Percentiles rank a stretch among this genome's conserved stretches.
These are phyloP conservation scores for Anableps anableps DNA, from an alignment of 2,797 vertebrate genomes.

Conservation along the genomic window DNA sequence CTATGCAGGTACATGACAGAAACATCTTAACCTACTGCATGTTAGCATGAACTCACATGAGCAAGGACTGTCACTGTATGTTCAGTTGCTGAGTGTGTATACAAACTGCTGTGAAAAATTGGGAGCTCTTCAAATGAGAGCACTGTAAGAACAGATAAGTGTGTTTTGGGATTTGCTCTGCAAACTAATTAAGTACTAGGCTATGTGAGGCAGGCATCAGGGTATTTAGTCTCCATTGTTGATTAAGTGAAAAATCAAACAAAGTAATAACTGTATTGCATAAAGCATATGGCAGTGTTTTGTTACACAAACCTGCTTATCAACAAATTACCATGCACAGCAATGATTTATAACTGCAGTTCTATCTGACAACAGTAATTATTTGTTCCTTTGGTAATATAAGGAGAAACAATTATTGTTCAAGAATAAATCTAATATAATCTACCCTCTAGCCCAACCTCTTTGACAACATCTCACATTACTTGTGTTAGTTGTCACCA, in stretches of 20 bases:
- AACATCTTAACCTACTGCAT: constrained; percentile 7
- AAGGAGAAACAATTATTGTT: constrained; percentile 42
- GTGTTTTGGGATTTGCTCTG: constrained; percentile 5
- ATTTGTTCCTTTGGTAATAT: constrained; percentile 26
- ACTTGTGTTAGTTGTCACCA: constrained; percentile 44
- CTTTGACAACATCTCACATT: constrained; percentile 49
- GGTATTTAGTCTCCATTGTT: constrained; percentile 2
- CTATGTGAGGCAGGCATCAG: constrained; percentile 2
- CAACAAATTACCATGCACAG: constrained; percentile 19
- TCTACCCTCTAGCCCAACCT: constrained; percentile 26
- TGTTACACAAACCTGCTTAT: constrained; percentile 10
- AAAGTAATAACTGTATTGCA: background rate
- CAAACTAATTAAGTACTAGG: constrained; percentile 4
- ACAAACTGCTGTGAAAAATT: constrained; percentile 3
- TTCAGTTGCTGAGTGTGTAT: constrained; percentile 5
- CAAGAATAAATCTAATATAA: constrained; percentile 27
- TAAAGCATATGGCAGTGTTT: constrained; percentile 12
- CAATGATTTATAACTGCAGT: constrained; percentile 25
- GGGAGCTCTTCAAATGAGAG: constrained; percentile 2
- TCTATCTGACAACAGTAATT: constrained; percentile 40
- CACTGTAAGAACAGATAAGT: constrained; percentile 2
- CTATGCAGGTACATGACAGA: constrained; percentile 3
- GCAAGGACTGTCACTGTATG: background rate
- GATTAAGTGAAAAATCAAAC: constrained; percentile 13
- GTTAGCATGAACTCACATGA: constrained; percentile 16